Evolutionary conservation across 1,140 invertebrate species (phyloP).

Genomic region (Brachionus koreanus): DNA sequence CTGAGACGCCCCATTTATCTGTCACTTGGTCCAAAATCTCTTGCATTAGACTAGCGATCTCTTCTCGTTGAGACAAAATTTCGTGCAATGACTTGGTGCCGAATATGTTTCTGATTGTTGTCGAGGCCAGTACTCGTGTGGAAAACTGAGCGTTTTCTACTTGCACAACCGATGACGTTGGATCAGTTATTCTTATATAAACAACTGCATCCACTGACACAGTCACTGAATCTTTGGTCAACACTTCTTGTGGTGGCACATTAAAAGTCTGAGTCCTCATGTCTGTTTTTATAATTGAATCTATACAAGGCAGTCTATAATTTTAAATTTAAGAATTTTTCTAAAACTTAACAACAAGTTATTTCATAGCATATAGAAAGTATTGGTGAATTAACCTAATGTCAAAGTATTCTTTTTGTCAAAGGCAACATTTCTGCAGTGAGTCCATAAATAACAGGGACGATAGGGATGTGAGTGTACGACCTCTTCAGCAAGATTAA

Average conservation of each 20-base stretch:
- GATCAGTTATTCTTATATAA: conserved; percentile 41
- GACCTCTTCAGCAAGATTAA: too few species aligned
- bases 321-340: neutral
- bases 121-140: conserved; percentile 43
- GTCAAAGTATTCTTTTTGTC: too few species aligned
- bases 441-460: too few species aligned
- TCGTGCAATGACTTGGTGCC: conserved; percentile 45
- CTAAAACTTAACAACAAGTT: neutral
- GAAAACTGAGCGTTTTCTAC: conserved; percentile 46
- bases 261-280: conserved; percentile 45
- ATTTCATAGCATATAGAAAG: neutral
- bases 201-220: conserved; percentile 46
- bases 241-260: conserved; percentile 46
- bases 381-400: too few species aligned
- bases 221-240: conserved; percentile 47
- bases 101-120: conserved; percentile 46
- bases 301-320: conserved; percentile 45
- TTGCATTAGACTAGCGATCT: conserved; percentile 45
- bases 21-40: conserved; percentile 23
- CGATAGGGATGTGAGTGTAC: too few species aligned
- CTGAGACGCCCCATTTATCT: conserved; percentile 43
- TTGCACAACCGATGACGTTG: conserved; percentile 30
- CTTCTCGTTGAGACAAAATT: conserved; percentile 43
- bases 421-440: too few species aligned
- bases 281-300: conserved; percentile 44